Evolutionary conservation across 2,113 vertebrate species (phyloP).

Genomic region (Orcinus orca): DNA sequence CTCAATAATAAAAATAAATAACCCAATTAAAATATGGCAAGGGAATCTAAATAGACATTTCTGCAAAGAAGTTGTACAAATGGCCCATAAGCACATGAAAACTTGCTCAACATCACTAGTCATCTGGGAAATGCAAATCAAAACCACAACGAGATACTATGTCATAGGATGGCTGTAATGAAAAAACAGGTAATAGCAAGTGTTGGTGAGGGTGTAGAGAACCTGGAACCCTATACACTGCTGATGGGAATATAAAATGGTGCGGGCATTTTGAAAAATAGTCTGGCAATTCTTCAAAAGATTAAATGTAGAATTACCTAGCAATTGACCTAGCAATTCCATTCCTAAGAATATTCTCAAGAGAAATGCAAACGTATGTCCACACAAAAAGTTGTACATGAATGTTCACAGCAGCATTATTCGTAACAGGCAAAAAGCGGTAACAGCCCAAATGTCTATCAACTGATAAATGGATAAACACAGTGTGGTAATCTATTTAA

Average conservation of each 20-base stretch:
- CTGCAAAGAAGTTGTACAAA: not conserved
- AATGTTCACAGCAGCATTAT: not conserved
- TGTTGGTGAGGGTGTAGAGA: not conserved
- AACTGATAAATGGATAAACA: not conserved
- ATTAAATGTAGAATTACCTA: not conserved
- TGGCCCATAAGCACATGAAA: not conserved
- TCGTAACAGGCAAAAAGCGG: not conserved
- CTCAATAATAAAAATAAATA: not conserved
- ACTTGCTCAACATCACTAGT: not conserved
- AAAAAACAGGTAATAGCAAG: not conserved
- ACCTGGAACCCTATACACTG: not conserved
- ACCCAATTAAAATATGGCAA: not conserved
- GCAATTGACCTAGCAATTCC: not conserved
- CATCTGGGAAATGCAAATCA: not conserved
- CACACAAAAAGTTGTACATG: not conserved
- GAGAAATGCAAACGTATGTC: not conserved
- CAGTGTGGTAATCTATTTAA: not conserved
- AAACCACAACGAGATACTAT: not conserved
- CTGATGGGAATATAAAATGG: not conserved
- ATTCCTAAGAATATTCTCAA: not conserved
- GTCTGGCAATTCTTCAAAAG: not conserved
- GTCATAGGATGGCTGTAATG: not conserved
- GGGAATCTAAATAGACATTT: not conserved
- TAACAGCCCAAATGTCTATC: not conserved
- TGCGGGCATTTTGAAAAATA: not conserved